Percentiles rank a stretch among this genome's conserved stretches.
phyloP scores from a whole-genome alignment of 2,888 invertebrate species.

The Aspidapion aeneum region DNA sequence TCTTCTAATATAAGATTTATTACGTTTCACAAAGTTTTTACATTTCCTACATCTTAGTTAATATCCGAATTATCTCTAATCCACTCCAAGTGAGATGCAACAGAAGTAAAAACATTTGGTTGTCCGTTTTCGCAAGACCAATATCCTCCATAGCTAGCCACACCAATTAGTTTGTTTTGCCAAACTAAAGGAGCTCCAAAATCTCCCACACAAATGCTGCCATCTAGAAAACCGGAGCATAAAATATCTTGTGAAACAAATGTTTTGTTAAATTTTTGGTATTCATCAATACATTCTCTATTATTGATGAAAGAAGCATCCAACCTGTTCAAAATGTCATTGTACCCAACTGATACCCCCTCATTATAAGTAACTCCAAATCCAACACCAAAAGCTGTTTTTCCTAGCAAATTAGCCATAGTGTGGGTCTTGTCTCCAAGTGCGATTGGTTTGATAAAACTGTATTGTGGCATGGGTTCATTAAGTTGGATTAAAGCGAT shows the following conservation, averaged over 20 bases:
- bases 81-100: background rate
- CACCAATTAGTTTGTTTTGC: background rate
- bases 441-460: background rate
- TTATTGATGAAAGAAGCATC: background rate
- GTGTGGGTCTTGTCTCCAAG: background rate
- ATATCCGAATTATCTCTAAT: background rate
- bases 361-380: background rate
- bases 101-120: background rate
- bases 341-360: background rate
- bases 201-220: background rate
- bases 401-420: background rate
- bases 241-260: background rate
- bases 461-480: background rate
- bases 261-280: background rate
- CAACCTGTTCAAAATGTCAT: background rate
- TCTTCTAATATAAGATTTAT: too few relatives aligned
- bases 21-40: too few relatives aligned
- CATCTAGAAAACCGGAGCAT: background rate
- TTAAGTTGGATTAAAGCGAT: background rate
- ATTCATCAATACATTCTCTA: background rate
- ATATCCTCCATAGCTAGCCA: background rate
- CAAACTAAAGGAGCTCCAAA: background rate
- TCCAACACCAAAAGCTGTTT: background rate
- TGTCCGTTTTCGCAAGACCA: background rate
- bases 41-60: too few relatives aligned